A percentile compares a stretch with the other conserved stretches of the same genome.
phyloP scores from a whole-genome alignment of 2,113 vertebrate species.

The Neotragus moschatus region DNA sequence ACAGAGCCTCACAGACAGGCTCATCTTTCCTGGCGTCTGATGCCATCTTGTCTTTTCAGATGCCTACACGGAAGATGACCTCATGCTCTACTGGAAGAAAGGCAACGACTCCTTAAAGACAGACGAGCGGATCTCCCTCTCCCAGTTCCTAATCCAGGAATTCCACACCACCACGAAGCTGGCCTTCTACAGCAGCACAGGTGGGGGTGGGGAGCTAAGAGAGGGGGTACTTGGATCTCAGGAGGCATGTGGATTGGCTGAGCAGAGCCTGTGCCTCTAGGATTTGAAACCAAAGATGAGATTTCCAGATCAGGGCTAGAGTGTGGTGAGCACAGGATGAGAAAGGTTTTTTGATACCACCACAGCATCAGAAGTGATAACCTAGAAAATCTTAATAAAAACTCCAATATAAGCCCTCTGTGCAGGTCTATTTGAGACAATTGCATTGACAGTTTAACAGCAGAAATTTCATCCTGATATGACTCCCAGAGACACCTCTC shows the following conservation, averaged over 20 bases:
- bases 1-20: neutral
- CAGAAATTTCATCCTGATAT: neutral
- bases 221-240: neutral
- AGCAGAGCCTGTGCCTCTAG: neutral
- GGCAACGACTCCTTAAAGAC: conserved; percentile 97
- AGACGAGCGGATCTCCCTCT: conserved; percentile 95
- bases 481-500: neutral
- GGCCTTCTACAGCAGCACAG: conserved; percentile 99
- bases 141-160: conserved; percentile 98
- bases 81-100: conserved; percentile 99
- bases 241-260: neutral
- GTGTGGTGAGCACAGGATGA: neutral
- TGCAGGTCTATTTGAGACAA: neutral
- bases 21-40: neutral
- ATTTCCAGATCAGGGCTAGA: neutral
- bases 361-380: neutral
- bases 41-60: conserved; percentile 78
- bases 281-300: neutral
- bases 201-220: conserved; percentile 68
- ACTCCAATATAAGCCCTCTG: neutral
- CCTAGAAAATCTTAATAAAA: neutral
- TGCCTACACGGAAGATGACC: conserved; percentile 97
- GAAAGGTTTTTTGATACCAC: neutral
- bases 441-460: neutral
- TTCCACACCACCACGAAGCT: conserved; percentile 98